A percentile compares a stretch with the other conserved stretches of the same genome.
Evolutionary conservation across 2,113 vertebrate genomes (phyloP).

Genomic region (Clarias gariepinus): DNA sequence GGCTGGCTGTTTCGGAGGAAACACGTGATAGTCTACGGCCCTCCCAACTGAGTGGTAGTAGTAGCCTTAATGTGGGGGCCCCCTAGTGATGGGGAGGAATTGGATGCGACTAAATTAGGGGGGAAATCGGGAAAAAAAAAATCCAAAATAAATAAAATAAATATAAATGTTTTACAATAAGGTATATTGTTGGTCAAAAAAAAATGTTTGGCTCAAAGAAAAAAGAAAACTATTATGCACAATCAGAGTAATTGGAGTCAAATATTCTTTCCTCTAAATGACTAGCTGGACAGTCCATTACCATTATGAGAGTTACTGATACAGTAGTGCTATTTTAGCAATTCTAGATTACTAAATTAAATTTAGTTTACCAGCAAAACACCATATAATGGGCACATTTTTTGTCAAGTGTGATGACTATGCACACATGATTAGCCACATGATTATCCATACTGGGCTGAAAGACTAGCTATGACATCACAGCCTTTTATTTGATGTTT

Average conservation of each 20-base stretch:
- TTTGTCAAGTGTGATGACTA: not conserved
- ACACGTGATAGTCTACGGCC: too few relatives aligned
- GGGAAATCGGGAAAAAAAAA: too few relatives aligned
- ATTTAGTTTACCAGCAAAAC: not conserved
- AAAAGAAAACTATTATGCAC: not conserved
- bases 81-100: too few relatives aligned
- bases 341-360: not conserved
- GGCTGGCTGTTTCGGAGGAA: too few relatives aligned
- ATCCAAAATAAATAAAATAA: too few relatives aligned
- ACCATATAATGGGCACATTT: not conserved
- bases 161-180: too few relatives aligned
- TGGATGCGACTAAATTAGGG: too few relatives aligned
- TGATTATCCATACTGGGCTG: not conserved
- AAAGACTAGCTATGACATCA: not conserved
- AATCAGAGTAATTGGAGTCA: not conserved
- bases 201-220: not conserved
- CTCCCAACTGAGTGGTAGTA: too few relatives aligned
- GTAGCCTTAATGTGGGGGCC: too few relatives aligned
- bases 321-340: not conserved
- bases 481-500: not conserved
- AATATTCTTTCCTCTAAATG: not conserved
- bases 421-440: not conserved
- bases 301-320: not conserved
- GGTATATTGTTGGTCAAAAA: not conserved
- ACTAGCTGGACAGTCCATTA: not conserved